Evolutionary conservation across 2,797 vertebrate species (phyloP).

Genomic region (Echeneis naucrates): DNA sequence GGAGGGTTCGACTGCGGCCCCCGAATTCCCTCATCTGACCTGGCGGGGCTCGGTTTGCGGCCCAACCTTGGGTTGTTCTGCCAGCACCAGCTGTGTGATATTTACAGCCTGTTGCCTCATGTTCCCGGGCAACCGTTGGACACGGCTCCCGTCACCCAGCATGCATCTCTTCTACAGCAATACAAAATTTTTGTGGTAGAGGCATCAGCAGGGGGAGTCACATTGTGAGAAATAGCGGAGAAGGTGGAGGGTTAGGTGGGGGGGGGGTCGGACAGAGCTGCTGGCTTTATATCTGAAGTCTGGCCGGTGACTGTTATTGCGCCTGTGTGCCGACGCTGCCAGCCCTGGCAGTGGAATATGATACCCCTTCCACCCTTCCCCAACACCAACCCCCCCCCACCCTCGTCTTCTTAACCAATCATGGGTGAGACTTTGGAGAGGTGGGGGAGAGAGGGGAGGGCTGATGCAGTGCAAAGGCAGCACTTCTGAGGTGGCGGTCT

Average conservation of each 20-base stretch:
- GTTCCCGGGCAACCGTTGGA: constrained; percentile 73
- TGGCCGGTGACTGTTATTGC: constrained; percentile 60
- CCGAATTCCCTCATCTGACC: constrained; percentile 70
- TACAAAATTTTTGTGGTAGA: constrained; percentile 39
- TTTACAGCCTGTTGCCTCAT: constrained; percentile 85
- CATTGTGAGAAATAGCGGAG: constrained; percentile 25
- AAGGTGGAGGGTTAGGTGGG: constrained; percentile 8
- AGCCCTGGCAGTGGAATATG: constrained; percentile 67
- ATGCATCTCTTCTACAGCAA: constrained; percentile 37
- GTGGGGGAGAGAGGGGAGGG: constrained; percentile 49
- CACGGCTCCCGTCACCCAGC: constrained; percentile 51
- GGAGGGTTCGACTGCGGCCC: constrained; percentile 50
- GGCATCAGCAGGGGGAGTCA: constrained; percentile 63
- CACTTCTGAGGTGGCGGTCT: constrained; percentile 73
- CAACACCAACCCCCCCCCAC: constrained; percentile 38
- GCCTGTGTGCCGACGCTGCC: constrained; percentile 60
- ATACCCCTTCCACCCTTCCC: constrained; percentile 40
- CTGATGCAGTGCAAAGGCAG: constrained; percentile 80
- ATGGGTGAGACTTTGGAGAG: constrained; percentile 66
- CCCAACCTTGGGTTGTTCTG: constrained; percentile 84
- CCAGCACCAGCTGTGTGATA: constrained; percentile 85
- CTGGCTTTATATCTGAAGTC: constrained; percentile 66
- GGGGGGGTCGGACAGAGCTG: constrained; percentile 34
- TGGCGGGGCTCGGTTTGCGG: constrained; percentile 69
- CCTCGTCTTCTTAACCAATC: constrained; percentile 68